Base-by-base conservation (phyloP, 2,797 vertebrate genomes). In the Sebastes ruberrimus region DNA sequence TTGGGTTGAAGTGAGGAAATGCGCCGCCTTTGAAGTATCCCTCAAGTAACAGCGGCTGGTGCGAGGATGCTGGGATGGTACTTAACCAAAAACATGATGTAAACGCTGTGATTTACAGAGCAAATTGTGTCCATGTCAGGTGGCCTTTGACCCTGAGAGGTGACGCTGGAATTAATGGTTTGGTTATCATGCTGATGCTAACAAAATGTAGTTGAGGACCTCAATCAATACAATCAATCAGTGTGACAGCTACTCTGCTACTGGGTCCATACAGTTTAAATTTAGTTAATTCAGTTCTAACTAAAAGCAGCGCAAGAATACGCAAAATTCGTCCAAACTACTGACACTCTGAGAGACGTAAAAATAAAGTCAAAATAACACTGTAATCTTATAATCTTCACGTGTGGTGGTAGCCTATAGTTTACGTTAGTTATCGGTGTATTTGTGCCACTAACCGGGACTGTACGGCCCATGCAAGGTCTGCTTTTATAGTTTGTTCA, bases 1-100 rank as follows among this genome's bases (percentile, higher is more conserved):
- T 90, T 91, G 81, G 89, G 84, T 85, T 92, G 85, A 89, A 89
- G 80, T 63, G 82, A 78, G 85, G 67, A 84, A 86, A 86, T 28
- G 42, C 20, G 16, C 60, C 5, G 20, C 61, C 83, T 92, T 90
- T 93, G 90, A 91, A 88, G 89, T 86, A 67, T 88, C 72, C 81
- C 80, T 71, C 25, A 83, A 67, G 88, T 62, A 72, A 74, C 74
- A 59, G 82, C 6, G 7, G 76, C 49, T 74, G 56, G 80, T 56
- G 32, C 55, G 22, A 71, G 33, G 38, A 62, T 18, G 35, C 28
- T 38, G n/a, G 74, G 60, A 62, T 5, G 65, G 65, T 67, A 10
- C 57, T 72, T 9, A 22, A 67, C 55, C 38, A 10, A 82, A 85
- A 85, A 74, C 42, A 68, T 2, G 65, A 1, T 4, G 18, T 63